Percentiles rank a stretch among this genome's conserved stretches.
phyloP scores from a whole-genome alignment of 2,797 vertebrate species.

The Microctenopoma lineatum region DNA sequence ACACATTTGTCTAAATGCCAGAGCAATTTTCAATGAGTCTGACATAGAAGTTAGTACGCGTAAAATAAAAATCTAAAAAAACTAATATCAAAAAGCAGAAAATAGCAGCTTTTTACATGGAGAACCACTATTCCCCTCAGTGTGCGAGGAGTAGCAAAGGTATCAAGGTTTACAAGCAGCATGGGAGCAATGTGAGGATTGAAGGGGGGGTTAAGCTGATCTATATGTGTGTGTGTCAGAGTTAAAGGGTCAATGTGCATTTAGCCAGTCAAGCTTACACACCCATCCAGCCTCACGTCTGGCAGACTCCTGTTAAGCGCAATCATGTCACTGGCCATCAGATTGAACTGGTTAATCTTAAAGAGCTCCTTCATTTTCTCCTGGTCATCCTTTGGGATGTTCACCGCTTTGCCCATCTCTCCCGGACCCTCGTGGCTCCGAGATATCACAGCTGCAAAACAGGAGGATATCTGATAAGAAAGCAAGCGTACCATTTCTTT shows the following conservation, averaged over 20 bases:
- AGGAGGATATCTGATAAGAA: conserved; percentile 14
- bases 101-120: conserved; percentile 6
- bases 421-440: conserved; percentile 93
- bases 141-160: conserved; percentile 4
- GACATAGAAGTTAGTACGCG: conserved; percentile 2
- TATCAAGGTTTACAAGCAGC: conserved; percentile 8
- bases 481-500: background rate
- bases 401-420: conserved; percentile 96
- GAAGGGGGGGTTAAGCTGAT: background rate
- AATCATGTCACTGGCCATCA: conserved; percentile 98
- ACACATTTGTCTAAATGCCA: conserved; percentile 25
- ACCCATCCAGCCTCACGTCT: conserved; percentile 96
- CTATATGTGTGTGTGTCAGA: background rate
- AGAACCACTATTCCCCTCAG: background rate
- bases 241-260: conserved; percentile 25
- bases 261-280: conserved; percentile 66
- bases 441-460: conserved; percentile 93
- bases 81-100: conserved; percentile 2
- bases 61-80: conserved; percentile 10
- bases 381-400: conserved; percentile 93
- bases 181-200: background rate
- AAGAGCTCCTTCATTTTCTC: conserved; percentile 99
- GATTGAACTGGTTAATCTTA: conserved; percentile 99
- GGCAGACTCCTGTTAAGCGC: conserved; percentile 95
- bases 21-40: conserved; percentile 5